Evolutionary conservation across 92 coral and sea anemone species (phyloP), one percentile per base, ranked within the genome.

Genomic region (Palythoa heliodiscus): DNA sequence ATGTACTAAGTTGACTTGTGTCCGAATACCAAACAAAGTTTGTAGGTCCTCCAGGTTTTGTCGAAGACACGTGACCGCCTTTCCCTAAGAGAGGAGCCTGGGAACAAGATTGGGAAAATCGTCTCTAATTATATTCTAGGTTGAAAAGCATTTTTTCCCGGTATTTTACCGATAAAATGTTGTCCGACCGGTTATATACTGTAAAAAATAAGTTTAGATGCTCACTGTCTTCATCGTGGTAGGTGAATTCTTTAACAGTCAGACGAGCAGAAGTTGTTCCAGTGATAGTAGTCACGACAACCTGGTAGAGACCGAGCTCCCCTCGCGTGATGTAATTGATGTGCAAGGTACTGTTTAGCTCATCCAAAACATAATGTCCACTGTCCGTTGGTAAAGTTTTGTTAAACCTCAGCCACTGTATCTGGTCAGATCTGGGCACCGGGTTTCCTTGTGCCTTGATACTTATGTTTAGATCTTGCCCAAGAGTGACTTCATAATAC

Each of bases 341-440:
- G 55, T 39, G 48, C 74, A 80, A 64, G 43, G 39, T 66, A 24
- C 61, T 80, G 84, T 68, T 66, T 57, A 16, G 73, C 43, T 80
- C 60, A 35, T 80, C 57, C 24, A 80, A 37, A 16, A 54, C 73
- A 14, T 22, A 64, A 24, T 15, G 74, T 17, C 52, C 58, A 16
- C 37, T 48, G 39, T 43, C 50, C 13, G 24, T 8, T 40, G 47
- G 73, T 47, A 35, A 37, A 64, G 74, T 80, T 24, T 73, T 35
- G 73, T 80, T 66, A 25, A 66, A 80, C 37, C 84, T 80, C 50
- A 47, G 25, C 84, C 84, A 80, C 1, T 52, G 60, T 20, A 80
- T 67, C 72, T 80, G 84, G 72, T 50, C 58, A 20, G 84, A 60
- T 66, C 74, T 80, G 48, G 84, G 84, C 54, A 64, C 74, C 7